These are phyloP conservation scores for Heptranchias perlo DNA, from an alignment of 2,113 vertebrate species.

Conservation along the genomic window DNA sequence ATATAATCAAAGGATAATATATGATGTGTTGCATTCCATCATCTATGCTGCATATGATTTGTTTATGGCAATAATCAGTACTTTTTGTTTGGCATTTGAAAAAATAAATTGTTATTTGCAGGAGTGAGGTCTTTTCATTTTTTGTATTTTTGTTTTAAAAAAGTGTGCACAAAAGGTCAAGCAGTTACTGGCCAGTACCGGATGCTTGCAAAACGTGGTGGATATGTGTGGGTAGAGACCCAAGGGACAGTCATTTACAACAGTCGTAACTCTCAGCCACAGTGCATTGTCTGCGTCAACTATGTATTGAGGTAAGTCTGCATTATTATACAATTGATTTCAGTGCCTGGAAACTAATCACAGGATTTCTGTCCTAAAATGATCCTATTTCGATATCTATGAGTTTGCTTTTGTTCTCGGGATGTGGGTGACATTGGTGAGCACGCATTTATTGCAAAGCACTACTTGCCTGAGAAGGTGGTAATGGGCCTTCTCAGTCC, in stretches of 20 bases:
- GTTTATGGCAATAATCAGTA: background rate
- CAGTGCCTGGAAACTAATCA: conserved; percentile 8
- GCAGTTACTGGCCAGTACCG: conserved; percentile 84
- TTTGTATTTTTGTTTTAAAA: conserved; percentile 40
- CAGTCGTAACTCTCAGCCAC: conserved; percentile 69
- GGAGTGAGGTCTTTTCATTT: background rate
- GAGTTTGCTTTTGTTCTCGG: background rate
- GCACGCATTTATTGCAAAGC: background rate
- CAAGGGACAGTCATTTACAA: conserved; percentile 84
- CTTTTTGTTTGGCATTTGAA: background rate
- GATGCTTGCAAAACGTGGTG: conserved; percentile 84
- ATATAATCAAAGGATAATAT: conserved; percentile 52
- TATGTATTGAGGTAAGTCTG: conserved; percentile 79
- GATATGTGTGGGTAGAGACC: conserved; percentile 89
- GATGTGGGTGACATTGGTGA: background rate
- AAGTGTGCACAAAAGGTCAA: conserved; percentile 87
- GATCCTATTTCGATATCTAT: conserved; percentile 11
- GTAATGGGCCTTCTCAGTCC: background rate
- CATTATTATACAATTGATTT: background rate
- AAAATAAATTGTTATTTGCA: background rate
- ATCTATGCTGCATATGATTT: background rate
- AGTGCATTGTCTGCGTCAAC: conserved; percentile 85
- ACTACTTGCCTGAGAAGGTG: background rate
- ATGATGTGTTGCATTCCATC: background rate
- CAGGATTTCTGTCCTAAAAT: background rate